Conservation (phyloP, 2,797 vertebrate species). For the Pristis pectinata region DNA sequence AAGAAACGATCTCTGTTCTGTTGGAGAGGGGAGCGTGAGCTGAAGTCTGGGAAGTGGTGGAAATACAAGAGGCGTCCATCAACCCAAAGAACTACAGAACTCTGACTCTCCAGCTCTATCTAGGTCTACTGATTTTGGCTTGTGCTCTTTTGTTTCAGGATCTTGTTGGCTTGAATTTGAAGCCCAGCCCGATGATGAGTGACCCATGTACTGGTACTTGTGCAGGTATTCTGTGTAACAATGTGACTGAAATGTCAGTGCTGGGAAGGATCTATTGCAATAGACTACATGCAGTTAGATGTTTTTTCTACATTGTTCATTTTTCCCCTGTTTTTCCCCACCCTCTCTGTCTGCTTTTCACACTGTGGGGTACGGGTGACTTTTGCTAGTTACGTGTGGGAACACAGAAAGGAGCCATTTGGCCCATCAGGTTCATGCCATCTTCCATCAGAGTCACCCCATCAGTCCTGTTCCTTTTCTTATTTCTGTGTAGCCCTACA, state of each 20-base stretch:
- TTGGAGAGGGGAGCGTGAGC: no score
- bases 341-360: neutral
- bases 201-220: neutral
- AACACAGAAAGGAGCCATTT: neutral
- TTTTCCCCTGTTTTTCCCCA: neutral
- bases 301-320: neutral
- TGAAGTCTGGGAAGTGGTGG: no score
- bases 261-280: neutral
- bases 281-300: neutral
- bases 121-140: neutral
- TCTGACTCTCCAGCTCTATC: neutral
- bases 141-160: neutral
- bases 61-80: no score
- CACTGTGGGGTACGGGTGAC: neutral
- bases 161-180: neutral
- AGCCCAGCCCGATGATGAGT: neutral
- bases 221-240: neutral
- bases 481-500: no score
- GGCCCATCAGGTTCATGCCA: neutral
- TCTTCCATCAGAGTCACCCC: no score
- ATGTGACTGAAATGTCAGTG: neutral
- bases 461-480: no score
- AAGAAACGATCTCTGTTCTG: no score
- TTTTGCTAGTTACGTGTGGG: neutral
- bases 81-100: neutral